Conservation (phyloP, 2,888 invertebrate species). For the Phyto melanocephala region DNA sequence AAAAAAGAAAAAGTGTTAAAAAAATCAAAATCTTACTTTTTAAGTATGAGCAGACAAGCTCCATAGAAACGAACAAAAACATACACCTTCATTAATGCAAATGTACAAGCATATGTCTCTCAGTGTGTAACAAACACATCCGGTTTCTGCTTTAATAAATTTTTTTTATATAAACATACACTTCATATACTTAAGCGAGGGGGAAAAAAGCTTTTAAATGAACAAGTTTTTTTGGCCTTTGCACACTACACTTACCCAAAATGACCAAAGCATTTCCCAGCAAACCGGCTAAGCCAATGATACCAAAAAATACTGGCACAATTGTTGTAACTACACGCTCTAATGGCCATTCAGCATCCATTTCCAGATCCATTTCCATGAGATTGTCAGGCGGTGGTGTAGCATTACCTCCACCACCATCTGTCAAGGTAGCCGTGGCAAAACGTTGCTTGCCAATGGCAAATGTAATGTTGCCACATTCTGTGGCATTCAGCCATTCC, state of each 20-base stretch:
- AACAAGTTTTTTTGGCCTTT: too few species aligned
- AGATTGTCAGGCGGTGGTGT: conserved; percentile 71
- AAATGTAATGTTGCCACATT: conserved; percentile 66
- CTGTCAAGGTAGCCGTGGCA: conserved; percentile 32
- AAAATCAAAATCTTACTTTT: not conserved
- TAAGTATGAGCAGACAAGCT: not conserved
- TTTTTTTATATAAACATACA: too few species aligned
- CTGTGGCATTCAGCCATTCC: conserved; percentile 68
- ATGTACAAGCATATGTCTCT: too few species aligned
- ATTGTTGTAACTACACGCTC: conserved; percentile 85
- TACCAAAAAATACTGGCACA: conserved; percentile 90
- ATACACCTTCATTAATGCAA: not conserved
- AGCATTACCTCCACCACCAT: conserved; percentile 52
- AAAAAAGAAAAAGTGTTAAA: not conserved
- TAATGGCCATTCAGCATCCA: conserved; percentile 79
- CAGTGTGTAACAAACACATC: too few species aligned
- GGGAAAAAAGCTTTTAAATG: not conserved
- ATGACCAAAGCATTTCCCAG: conserved; percentile 94
- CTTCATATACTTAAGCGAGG: too few species aligned
- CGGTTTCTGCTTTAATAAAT: not conserved
- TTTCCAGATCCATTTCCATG: conserved; percentile 76
- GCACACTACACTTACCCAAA: conserved; percentile 78
- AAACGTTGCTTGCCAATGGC: conserved; percentile 56
- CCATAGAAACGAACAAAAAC: not conserved
- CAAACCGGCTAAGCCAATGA: conserved; percentile 92